Evolutionary conservation across 2,113 vertebrate genomes (phyloP), one percentile per base, ranked within the genome.

Genomic region (Crypturellus undulatus): DNA sequence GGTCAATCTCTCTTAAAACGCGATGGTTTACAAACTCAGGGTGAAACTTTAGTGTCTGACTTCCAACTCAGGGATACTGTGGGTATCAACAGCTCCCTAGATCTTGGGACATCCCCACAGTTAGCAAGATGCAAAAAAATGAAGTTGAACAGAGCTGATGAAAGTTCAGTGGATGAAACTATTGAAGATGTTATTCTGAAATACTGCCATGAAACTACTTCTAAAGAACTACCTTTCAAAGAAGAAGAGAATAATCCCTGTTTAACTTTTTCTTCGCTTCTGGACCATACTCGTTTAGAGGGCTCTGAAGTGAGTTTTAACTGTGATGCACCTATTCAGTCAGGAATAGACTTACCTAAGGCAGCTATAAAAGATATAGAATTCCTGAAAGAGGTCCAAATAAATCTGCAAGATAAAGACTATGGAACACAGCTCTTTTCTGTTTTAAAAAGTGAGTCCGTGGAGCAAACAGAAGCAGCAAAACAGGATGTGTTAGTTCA

Each of bases 121-220:
- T 42, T 90, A 90, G 60, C 71, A 96, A 92, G 72, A 86, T 90
- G 92, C 62, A 95, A 96, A 96, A 93, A 73, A 43, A 0, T 34
- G 56, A 85, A 87, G 58, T 43, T 12, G 6, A 94, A 49, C 79
- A 93, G 69, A 94, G 75, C 47, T 45, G 73, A 90, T 90, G 93
- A 47, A 88, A 88, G 34, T 79, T 84, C 87, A 71, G 95, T 97
- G 59, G 94, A 95, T 92, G 78, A 96, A 89, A 98, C 97, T 71
- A 98, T 98, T 56, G 98, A 99, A 96, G 96, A 98, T 94, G 98
- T 98, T 79, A 98, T 98, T 96, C 96, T 98, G 96, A 97, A 96
- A 90, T 97, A 97, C 58, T 98, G 97, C 70, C 95, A 98, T 82
- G 97, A 96, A 36, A 36, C 75, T 69, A 32, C 64, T 45, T 92